Percentiles rank a stretch among this genome's conserved stretches.
Conservation (phyloP, 92 coral and sea anemone species). For the Phenganax marumi region DNA sequence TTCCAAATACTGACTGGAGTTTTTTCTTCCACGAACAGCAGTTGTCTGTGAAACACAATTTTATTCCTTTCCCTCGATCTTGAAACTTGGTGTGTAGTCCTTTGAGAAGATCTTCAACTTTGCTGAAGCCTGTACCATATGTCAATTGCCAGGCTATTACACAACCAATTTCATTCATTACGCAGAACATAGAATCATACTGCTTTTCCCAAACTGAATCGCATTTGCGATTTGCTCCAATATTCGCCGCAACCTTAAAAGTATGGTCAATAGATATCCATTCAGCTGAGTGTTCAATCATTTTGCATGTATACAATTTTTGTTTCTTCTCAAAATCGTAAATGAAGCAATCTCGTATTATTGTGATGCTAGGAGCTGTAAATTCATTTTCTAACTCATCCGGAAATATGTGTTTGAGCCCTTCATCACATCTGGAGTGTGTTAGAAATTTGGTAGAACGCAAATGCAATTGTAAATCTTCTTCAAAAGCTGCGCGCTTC, state of each 20-base stretch:
- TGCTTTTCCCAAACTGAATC: conserved; percentile 31
- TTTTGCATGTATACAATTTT: too few relatives aligned
- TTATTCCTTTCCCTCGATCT: background rate
- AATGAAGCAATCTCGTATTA: conserved; percentile 12
- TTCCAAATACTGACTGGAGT: background rate
- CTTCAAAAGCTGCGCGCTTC: too few relatives aligned
- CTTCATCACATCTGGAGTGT: background rate
- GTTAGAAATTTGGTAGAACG: background rate
- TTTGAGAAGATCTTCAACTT: background rate
- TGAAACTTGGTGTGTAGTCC: background rate
- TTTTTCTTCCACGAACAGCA: background rate
- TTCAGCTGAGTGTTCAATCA: too few relatives aligned
- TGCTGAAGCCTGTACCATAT: conserved; percentile 29
- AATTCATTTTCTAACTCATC: background rate
- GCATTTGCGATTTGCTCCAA: conserved; percentile 38
- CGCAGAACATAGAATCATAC: conserved; percentile 57
- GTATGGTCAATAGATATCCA: too few relatives aligned
- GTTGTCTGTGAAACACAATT: background rate
- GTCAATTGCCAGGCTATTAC: conserved; percentile 48
- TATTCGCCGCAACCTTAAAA: conserved; percentile 23
- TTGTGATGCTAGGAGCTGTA: background rate
- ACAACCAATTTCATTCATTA: conserved; percentile 59
- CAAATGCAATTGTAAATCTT: conserved; percentile 10
- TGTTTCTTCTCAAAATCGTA: background rate
- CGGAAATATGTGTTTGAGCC: background rate